Evolutionary conservation across 92 coral and sea anemone species (phyloP).

Genomic region (Zoanthus solanderi): DNA sequence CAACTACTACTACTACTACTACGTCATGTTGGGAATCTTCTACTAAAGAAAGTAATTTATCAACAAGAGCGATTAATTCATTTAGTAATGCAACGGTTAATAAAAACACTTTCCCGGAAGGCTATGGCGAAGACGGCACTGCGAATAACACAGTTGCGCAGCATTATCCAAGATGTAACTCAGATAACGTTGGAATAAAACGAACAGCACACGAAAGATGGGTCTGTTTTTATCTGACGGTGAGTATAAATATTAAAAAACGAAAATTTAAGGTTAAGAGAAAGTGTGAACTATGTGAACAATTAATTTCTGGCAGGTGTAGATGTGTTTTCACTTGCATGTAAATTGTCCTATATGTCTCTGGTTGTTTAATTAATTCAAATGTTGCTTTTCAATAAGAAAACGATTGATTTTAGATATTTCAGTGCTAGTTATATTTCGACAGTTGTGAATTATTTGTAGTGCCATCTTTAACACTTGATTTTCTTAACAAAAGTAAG

Average conservation of each 20-base stretch:
- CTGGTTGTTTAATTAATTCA: too few species aligned
- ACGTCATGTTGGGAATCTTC: background rate
- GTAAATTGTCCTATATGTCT: too few species aligned
- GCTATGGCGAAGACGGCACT: background rate
- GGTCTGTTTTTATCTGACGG: conserved; percentile 7
- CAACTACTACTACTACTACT: background rate
- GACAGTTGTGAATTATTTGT: too few species aligned
- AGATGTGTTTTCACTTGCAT: background rate
- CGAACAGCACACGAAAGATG: background rate
- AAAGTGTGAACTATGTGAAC: background rate
- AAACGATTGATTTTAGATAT: too few species aligned
- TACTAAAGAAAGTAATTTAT: background rate
- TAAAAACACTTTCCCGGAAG: background rate
- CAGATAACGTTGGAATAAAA: background rate
- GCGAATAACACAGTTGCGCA: background rate
- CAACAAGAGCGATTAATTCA: background rate
- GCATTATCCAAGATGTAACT: background rate
- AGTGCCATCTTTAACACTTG: too few species aligned
- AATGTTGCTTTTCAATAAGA: too few species aligned
- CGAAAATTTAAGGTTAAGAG: too few species aligned
- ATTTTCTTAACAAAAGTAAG: too few species aligned
- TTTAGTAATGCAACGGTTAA: background rate
- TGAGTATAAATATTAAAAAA: background rate
- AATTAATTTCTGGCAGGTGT: background rate
- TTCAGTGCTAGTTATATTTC: too few species aligned